These are phyloP conservation scores for Calidris pygmaea DNA, from an alignment of 2,113 vertebrate genomes.

Conservation along the genomic window DNA sequence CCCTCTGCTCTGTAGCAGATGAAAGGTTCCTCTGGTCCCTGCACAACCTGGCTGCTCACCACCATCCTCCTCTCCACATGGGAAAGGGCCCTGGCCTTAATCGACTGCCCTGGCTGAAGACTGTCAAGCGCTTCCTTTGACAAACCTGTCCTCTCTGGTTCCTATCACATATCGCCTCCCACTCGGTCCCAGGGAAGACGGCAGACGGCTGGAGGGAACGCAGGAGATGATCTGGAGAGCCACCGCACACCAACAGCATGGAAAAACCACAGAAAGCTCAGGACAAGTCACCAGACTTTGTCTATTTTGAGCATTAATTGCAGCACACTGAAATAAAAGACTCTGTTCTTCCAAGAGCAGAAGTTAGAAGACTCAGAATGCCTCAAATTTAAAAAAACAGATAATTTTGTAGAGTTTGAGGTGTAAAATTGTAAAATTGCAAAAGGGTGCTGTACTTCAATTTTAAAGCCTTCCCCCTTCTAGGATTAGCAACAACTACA, in stretches of 20 bases:
- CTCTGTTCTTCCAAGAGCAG: background rate
- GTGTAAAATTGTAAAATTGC: background rate
- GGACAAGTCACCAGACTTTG: background rate
- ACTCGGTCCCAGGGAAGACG: background rate
- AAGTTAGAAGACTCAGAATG: background rate
- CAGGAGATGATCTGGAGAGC: background rate
- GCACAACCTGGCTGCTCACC: background rate
- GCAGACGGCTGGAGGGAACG: background rate
- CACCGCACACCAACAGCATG: accelerated
- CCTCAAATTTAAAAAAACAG: background rate
- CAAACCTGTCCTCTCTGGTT: background rate
- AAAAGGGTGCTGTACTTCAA: background rate
- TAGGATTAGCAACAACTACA: background rate
- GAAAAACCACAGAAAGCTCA: background rate
- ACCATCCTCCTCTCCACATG: accelerated
- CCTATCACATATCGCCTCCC: background rate
- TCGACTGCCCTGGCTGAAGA: background rate
- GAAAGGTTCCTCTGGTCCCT: background rate
- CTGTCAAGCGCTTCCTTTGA: background rate
- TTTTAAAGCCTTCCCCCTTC: background rate
- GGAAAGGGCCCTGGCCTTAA: background rate
- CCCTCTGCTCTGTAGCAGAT: background rate
- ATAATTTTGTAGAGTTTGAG: background rate
- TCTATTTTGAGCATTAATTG: background rate
- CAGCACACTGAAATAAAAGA: background rate